These are phyloP conservation scores for Hiodon tergisus DNA, from an alignment of 2,113 vertebrate genomes.

Conservation along the genomic window DNA sequence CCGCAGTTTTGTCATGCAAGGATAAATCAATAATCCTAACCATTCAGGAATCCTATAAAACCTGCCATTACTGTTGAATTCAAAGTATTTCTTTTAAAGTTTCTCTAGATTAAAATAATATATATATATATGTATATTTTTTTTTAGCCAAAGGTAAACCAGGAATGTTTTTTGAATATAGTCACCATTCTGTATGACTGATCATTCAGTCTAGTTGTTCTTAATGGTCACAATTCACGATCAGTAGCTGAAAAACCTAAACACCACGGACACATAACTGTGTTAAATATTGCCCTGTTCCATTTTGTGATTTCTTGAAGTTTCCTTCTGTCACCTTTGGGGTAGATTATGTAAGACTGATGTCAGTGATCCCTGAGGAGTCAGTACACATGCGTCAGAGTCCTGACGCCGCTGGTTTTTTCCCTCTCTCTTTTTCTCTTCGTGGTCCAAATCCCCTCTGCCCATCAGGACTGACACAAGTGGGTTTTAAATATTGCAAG, in stretches of 20 bases:
- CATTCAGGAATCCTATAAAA: too few relatives aligned
- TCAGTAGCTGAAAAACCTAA: constrained; percentile 50
- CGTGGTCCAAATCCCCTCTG: neutral
- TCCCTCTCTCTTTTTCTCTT: constrained; percentile 3
- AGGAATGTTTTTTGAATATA: too few relatives aligned
- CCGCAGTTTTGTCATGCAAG: too few relatives aligned
- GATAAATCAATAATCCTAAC: too few relatives aligned
- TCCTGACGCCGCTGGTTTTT: constrained; percentile 1
- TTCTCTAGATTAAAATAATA: too few relatives aligned
- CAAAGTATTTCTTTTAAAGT: too few relatives aligned
- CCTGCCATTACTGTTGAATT: too few relatives aligned
- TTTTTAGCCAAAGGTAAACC: too few relatives aligned
- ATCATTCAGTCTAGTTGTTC: too few relatives aligned
- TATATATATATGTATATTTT: too few relatives aligned
- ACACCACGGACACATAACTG: constrained; percentile 34
- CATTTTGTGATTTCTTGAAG: constrained; percentile 32
- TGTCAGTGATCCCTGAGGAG: constrained; percentile 38
- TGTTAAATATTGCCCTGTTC: constrained; percentile 31
- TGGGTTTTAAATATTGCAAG: constrained; percentile 5
- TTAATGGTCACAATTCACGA: constrained; percentile 20
- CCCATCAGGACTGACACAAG: neutral
- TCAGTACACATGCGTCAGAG: constrained; percentile 23
- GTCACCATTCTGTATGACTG: too few relatives aligned
- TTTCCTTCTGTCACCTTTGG: constrained; percentile 15
- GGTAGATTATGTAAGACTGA: constrained; percentile 51